These are phyloP conservation scores for Leptonema lineaticorne DNA, from an alignment of 1,140 invertebrate species.

Conservation along the genomic window DNA sequence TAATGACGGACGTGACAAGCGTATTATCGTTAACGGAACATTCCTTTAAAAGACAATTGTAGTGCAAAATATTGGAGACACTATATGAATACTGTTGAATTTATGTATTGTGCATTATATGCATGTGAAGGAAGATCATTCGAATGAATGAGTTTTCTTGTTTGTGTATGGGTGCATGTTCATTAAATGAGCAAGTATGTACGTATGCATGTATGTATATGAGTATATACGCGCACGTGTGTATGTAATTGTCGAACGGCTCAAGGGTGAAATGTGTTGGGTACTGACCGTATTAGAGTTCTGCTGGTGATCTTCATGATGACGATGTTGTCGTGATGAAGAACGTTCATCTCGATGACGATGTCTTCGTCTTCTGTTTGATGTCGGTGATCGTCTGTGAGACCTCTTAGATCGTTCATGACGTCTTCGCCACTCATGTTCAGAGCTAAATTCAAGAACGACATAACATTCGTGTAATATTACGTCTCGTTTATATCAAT, in stretches of 20 bases:
- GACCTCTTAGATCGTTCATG: constrained; percentile 64
- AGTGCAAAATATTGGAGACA: constrained; percentile 30
- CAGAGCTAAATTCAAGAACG: constrained; percentile 54
- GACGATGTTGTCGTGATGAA: constrained; percentile 35
- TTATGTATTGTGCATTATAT: no score
- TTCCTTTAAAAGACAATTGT: constrained; percentile 16
- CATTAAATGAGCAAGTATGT: neutral
- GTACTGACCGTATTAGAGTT: constrained; percentile 45
- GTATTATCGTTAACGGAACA: no score
- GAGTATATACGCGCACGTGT: neutral
- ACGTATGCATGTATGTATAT: neutral
- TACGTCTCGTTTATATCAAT: no score
- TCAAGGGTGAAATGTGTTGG: constrained; percentile 33
- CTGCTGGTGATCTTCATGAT: constrained; percentile 46
- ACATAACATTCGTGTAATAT: neutral
- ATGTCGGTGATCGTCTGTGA: constrained; percentile 60
- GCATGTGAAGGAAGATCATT: no score
- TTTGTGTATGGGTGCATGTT: neutral
- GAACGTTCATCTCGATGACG: constrained; percentile 58
- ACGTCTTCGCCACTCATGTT: constrained; percentile 61
- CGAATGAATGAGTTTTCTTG: no score
- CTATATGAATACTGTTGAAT: constrained; percentile 2
- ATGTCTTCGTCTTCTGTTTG: constrained; percentile 60
- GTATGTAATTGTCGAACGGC: neutral
- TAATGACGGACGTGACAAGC: no score